Percentiles rank a stretch among this genome's conserved stretches.
Conservation (phyloP, 2,888 invertebrate species). For the Drosophila ezoana region DNA sequence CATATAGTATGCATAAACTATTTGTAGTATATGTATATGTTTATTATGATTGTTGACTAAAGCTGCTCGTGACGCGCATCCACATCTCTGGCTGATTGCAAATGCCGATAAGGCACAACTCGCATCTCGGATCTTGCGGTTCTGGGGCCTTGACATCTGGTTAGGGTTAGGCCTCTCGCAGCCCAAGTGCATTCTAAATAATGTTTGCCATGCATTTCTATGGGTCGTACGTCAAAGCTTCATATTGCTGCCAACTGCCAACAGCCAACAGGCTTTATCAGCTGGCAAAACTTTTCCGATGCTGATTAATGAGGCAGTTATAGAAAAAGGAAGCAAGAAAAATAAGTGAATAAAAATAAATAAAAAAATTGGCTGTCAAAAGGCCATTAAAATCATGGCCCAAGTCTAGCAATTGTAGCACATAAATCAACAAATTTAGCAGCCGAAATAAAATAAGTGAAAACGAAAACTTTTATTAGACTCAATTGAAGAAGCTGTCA, state of each 20-base stretch:
- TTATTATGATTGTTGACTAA: slow-evolving; percentile 36
- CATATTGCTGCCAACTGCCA: not conserved
- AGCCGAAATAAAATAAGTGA: slow-evolving; percentile 16
- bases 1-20: not conserved
- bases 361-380: slow-evolving; percentile 22
- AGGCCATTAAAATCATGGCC: slow-evolving; percentile 66
- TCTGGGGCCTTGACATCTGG: slow-evolving; percentile 46
- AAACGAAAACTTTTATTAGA: slow-evolving; percentile 81
- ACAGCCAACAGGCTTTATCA: slow-evolving; percentile 25
- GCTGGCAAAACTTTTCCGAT: slow-evolving; percentile 51
- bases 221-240: slow-evolving; percentile 34
- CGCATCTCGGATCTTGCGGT: slow-evolving; percentile 20
- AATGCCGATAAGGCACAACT: slow-evolving; percentile 28
- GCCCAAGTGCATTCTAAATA: slow-evolving; percentile 30
- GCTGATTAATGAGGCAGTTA: slow-evolving; percentile 53
- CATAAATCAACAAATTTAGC: slow-evolving; percentile 81
- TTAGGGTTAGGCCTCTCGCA: slow-evolving; percentile 29
- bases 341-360: not conserved
- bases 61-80: slow-evolving; percentile 53
- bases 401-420: slow-evolving; percentile 65
- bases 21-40: not conserved
- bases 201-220: slow-evolving; percentile 29
- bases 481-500: slow-evolving; percentile 76
- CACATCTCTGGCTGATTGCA: slow-evolving; percentile 29
- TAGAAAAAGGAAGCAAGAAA: slow-evolving; percentile 1